Evolutionary conservation across 1,140 invertebrate species (phyloP), one percentile per base, ranked within the genome.

Genomic region (Papilio polytes): DNA sequence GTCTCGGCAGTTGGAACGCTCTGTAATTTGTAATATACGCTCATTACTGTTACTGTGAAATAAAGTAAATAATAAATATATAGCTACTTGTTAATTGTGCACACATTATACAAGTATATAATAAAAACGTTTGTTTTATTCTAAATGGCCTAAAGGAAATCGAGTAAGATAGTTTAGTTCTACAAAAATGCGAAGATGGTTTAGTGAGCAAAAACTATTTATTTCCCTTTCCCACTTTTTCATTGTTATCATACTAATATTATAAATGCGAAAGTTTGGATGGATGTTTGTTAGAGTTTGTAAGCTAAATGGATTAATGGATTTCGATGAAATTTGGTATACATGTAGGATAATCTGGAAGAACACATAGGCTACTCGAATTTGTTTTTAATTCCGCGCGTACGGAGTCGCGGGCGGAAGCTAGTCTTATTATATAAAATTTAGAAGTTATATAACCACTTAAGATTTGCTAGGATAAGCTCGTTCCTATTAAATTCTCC

Each of bases 401-500:
- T n/a, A n/a, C n/a, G n/a, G n/a, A n/a, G n/a, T n/a, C n/a, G n/a
- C n/a, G n/a, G n/a, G n/a, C n/a, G n/a, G n/a, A n/a, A n/a, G n/a
- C n/a, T n/a, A n/a, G n/a, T n/a, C n/a, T n/a, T n/a, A 31, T 31
- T 31, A 31, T 31, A 31, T 31, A 2, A 36, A 3, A 88, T 88
- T 90, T 90, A 88, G 85, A 80, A 84, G 51, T 70, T 83, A 81
- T 86, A 85, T 88, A 90, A 91, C 88, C 88, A 86, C 86, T 81
- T 85, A 89, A 84, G 86, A 85, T 82, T 86, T 80, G 87, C 86
- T 85, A 87, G 89, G 87, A 89, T 92, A 90, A 91, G 86, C 88
- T 89, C 85, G 87, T 88, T 89, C 86, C 85, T 92, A 91, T 91
- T 92, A 90, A 91, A 91, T 91, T 91, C 91, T 41, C 36, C 85